Percentiles rank a stretch among this genome's conserved stretches.
These are phyloP conservation scores for Anthopleura xanthogrammica DNA, from an alignment of 92 coral and sea anemone genomes.

Conservation along the genomic window DNA sequence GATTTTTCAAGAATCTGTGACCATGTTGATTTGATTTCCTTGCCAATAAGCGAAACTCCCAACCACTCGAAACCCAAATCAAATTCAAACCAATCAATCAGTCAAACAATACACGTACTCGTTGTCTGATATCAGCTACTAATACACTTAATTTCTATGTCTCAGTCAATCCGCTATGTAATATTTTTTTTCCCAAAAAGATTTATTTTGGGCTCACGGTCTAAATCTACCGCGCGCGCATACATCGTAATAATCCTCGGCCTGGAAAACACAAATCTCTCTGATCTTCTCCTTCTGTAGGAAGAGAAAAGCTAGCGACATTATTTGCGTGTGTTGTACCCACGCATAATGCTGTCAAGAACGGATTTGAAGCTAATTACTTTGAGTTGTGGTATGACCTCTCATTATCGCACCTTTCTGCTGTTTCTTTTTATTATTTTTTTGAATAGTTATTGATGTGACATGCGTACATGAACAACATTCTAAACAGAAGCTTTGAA, in stretches of 20 bases:
- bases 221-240: too few species aligned
- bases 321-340: background rate
- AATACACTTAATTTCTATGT: background rate
- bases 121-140: background rate
- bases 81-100: background rate
- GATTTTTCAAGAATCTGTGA: background rate
- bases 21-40: background rate
- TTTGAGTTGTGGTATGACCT: background rate
- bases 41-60: background rate
- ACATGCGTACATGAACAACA: too few species aligned
- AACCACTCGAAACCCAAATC: background rate
- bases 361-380: background rate
- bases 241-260: too few species aligned
- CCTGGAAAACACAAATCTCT: background rate
- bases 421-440: background rate
- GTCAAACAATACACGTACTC: background rate
- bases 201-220: background rate
- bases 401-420: too few species aligned
- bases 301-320: background rate
- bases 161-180: background rate
- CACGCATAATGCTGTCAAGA: background rate
- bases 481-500: too few species aligned
- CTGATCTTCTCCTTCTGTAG: background rate
- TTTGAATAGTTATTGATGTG: background rate
- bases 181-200: background rate